Conservation (phyloP, 2,113 vertebrate genomes). For the Machaerirhynchus nigripectus region DNA sequence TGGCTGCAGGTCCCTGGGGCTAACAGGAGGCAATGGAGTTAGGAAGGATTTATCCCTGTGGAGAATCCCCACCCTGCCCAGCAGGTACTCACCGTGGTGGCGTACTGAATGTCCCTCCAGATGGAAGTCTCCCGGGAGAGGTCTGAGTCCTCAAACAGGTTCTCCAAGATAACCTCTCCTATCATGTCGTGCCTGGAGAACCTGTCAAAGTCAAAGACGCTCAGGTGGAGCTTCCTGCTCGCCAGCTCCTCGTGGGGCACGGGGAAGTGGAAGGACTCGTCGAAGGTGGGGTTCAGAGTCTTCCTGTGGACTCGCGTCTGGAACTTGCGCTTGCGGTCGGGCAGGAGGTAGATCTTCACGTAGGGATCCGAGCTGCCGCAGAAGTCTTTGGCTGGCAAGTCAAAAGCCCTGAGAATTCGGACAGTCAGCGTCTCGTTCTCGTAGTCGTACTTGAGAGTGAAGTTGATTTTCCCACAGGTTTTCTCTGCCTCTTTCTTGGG, state of each 20-base stretch:
- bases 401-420: constrained; percentile 89
- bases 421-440: constrained; percentile 91
- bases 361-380: constrained; percentile 98
- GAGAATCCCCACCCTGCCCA: neutral
- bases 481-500: constrained; percentile 83
- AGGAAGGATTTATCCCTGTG: neutral
- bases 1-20: neutral
- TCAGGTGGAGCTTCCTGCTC: constrained; percentile 81
- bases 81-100: constrained; percentile 75
- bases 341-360: constrained; percentile 97
- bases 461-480: constrained; percentile 93
- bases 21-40: fast-evolving
- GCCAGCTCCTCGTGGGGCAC: constrained; percentile 82
- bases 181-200: constrained; percentile 88
- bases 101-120: constrained; percentile 86
- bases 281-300: constrained; percentile 94
- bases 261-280: constrained; percentile 92
- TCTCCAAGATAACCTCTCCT: constrained; percentile 84
- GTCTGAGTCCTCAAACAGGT: constrained; percentile 82
- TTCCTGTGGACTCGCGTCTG: constrained; percentile 98
- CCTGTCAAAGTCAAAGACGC: constrained; percentile 85
- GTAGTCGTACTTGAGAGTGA: constrained; percentile 94
- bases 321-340: constrained; percentile 96
- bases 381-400: constrained; percentile 96
- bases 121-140: constrained; percentile 81